Base-by-base conservation (phyloP, 2,888 invertebrate genomes). In the Tolmerus cingulatus region DNA sequence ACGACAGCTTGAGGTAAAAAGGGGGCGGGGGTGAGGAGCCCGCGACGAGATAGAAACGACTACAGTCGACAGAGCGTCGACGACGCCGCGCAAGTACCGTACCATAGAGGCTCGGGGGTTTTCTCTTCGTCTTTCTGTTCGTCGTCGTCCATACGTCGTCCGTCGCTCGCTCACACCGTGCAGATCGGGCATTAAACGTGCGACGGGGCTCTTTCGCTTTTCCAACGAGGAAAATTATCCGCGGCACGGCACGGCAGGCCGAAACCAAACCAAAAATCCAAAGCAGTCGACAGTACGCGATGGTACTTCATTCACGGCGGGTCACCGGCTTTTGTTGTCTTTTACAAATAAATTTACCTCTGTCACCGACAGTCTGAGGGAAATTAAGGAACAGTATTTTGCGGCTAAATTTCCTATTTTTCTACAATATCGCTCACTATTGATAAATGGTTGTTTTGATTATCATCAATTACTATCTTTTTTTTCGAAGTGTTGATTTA, bases 301-400 rank as follows among this genome's bases (percentile, higher is more conserved):
- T 91, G 92, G 91, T 92, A 91, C 91, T 91, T 92, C 92, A 92
- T 91, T 91, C 90, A 90, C 90, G 90, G 90, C 91, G 91, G 92
- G 91, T 91, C 91, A 90, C 14, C 74, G 27, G 85, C 23, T 74
- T 34, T 46, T 84, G 51, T 86, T 46, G 43, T 46, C 16, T 85
- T 85, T 86, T 86, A 30, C 14, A 46, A 46, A 46, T 14, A 46
- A 14, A 46, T 14, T 1, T 76, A 23, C 57, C 34, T 81, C 55
- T 81, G 27, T 27, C 30, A 16, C 46, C 23, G n/a, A 34, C 27
- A 79, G 30, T 79, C 27, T 77, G 77, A 66, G 27, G 19, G n/a
- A 66, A 77, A 34, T 77, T 34, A n/a, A 40, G 34, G 77, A 34
- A 37, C 34, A 77, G 40, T 77, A 77, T 19, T 77, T 77, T n/a